Conservation (phyloP, 1,140 invertebrate species). For the Nephila pilipes region DNA sequence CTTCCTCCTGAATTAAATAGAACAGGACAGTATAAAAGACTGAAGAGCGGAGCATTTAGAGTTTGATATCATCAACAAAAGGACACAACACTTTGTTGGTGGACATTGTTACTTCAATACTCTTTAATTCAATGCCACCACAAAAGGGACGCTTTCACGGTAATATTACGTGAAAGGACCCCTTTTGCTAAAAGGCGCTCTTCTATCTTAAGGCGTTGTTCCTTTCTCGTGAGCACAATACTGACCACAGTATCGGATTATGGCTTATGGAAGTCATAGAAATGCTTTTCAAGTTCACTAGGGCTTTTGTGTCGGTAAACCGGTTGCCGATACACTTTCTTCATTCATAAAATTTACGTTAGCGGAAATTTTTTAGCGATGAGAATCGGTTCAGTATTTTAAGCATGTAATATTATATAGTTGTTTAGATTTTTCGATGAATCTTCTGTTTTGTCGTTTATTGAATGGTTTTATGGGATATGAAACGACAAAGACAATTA, state of each 20-base stretch:
- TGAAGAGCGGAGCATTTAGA: neutral
- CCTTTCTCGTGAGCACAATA: neutral
- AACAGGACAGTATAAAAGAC: neutral
- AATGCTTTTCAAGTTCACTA: neutral
- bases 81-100: neutral
- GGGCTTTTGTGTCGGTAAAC: neutral
- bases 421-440: too few species aligned
- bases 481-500: too few species aligned
- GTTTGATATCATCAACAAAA: neutral
- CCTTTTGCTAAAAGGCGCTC: neutral
- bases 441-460: too few species aligned
- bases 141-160: neutral
- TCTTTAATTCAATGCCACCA: neutral
- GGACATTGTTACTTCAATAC: neutral
- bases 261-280: neutral
- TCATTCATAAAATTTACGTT: neutral
- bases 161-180: neutral
- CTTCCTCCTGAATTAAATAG: neutral
- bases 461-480: too few species aligned
- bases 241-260: neutral
- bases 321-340: neutral
- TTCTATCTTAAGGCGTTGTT: conserved; percentile 11
- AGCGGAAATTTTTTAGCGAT: neutral
- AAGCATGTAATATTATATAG: too few species aligned
- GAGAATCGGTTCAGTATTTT: neutral